Base-by-base conservation (phyloP, 2,113 vertebrate genomes). In the Mirza zaza region DNA sequence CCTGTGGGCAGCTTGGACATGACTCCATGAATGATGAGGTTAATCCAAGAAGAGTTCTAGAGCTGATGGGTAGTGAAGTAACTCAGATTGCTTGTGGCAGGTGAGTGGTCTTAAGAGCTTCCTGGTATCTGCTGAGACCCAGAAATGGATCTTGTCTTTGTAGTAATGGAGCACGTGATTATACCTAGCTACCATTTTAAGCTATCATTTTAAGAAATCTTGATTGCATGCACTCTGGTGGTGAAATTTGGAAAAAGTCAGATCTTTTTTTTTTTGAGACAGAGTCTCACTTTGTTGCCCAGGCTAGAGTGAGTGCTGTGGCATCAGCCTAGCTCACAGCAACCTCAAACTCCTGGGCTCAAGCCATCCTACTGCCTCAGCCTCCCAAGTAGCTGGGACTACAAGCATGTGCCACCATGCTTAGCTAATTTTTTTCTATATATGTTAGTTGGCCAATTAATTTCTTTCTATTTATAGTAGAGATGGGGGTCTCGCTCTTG, bases 1-100 rank as follows among this genome's bases (percentile, higher is more conserved):
- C 95, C 50, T 98, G 96, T 21, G 99, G 99, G 36, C 99, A 99
- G 59, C 98, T 99, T 25, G 99, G 99, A 52, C 98, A 99, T 92
- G 98, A 98, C 91, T 98, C 98, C 50, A 98, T 98, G n/a, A 97
- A 7, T 39, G 98, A 97, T 75, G 98, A 99, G 84, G 90, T 98
- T 55, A 85, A 50, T 2, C 99, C 99, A 82, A 98, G 98, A 34
- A 77, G 98, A 90, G 98, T 99, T 70, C 84, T 98, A 36, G 98
- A 98, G 39, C 77, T 98, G 67, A 98, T 98, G 97, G 98, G 98
- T 81, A 98, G 97, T 71, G 97, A 98, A 96, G 99, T 99, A 80
- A 98, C 98, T 0, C 97, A 97, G 48, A 95, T 99, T 80, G 98
- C 97, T 32, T 99, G 99, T 17, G 98, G 99, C 97, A 98, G 98